A percentile compares a stretch with the other conserved stretches of the same genome.
These are phyloP conservation scores for Planiliza haematocheilus DNA, from an alignment of 2,113 vertebrate genomes.

Conservation along the genomic window DNA sequence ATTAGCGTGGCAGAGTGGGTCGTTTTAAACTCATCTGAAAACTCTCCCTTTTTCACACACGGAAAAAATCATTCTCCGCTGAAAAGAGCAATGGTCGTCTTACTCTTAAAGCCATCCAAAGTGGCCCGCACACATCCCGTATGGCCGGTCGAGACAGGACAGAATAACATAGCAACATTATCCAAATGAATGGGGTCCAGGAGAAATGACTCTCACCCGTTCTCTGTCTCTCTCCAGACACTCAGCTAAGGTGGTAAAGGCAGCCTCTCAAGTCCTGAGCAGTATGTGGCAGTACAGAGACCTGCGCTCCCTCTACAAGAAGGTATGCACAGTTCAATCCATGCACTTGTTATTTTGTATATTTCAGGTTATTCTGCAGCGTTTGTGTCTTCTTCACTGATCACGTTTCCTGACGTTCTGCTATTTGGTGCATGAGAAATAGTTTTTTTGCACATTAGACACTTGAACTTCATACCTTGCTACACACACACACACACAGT, in stretches of 20 bases:
- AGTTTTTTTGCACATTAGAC: background rate
- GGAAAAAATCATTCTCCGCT: constrained; percentile 45
- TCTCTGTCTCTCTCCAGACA: constrained; percentile 85
- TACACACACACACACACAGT: constrained; percentile 4
- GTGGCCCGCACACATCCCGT: constrained; percentile 17
- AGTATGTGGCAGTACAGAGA: constrained; percentile 99
- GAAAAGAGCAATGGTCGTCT: constrained; percentile 57
- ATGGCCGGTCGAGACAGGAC: constrained; percentile 35
- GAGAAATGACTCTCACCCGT: constrained; percentile 40
- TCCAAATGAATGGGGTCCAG: constrained; percentile 24
- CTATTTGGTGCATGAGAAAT: background rate
- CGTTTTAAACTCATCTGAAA: constrained; percentile 66
- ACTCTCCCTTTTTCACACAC: constrained; percentile 39
- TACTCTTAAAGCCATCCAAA: constrained; percentile 37
- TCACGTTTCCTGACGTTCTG: background rate
- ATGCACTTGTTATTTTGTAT: background rate
- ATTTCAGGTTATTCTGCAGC: background rate
- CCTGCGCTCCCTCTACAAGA: constrained; percentile 99
- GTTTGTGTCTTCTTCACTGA: background rate
- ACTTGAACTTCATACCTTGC: background rate
- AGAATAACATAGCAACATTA: constrained; percentile 32
- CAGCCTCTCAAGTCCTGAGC: constrained; percentile 99
- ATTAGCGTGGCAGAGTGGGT: constrained; percentile 69
- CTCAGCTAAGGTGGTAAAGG: constrained; percentile 99
- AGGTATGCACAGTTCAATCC: constrained; percentile 85